A percentile compares a stretch with the other conserved stretches of the same genome.
Evolutionary conservation across 1,140 invertebrate species (phyloP).

Genomic region (Idris sp.): DNA sequence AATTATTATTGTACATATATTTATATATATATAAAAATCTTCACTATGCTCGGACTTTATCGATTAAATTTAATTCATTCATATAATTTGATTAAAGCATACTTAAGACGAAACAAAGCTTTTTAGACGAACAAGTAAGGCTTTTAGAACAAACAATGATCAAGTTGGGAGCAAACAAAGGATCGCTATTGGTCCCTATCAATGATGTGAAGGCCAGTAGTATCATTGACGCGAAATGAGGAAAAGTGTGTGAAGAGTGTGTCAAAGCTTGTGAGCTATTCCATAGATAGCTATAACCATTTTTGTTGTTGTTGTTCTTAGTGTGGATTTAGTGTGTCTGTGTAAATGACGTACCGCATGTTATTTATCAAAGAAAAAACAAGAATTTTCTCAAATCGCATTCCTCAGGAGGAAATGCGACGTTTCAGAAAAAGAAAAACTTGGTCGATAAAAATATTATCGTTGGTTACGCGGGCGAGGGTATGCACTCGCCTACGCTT

Average conservation of each 20-base stretch:
- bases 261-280: slow-evolving; percentile 68
- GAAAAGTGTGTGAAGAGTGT: slow-evolving; percentile 64
- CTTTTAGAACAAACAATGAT: slow-evolving; percentile 1
- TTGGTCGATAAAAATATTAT: slow-evolving; percentile 77
- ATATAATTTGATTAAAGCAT: slow-evolving; percentile 31
- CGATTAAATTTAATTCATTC: slow-evolving; percentile 42
- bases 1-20: too few relatives aligned
- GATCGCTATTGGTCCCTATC: slow-evolving; percentile 62
- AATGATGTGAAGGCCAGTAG: slow-evolving; percentile 54
- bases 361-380: slow-evolving; percentile 72
- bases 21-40: too few relatives aligned
- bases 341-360: slow-evolving; percentile 67
- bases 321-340: slow-evolving; percentile 64
- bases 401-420: slow-evolving; percentile 66
- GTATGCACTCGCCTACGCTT: slow-evolving; percentile 78
- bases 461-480: slow-evolving; percentile 76
- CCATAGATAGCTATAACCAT: slow-evolving; percentile 73
- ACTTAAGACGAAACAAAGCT: slow-evolving; percentile 22
- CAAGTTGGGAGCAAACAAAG: slow-evolving; percentile 17
- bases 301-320: slow-evolving; percentile 69
- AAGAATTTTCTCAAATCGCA: slow-evolving; percentile 73
- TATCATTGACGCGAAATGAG: slow-evolving; percentile 66
- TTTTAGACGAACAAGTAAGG: slow-evolving; percentile 15
- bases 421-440: slow-evolving; percentile 74
- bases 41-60: too few relatives aligned